phyloP scores from a whole-genome alignment of 2,797 vertebrate genomes.

The Falco rusticolus region DNA sequence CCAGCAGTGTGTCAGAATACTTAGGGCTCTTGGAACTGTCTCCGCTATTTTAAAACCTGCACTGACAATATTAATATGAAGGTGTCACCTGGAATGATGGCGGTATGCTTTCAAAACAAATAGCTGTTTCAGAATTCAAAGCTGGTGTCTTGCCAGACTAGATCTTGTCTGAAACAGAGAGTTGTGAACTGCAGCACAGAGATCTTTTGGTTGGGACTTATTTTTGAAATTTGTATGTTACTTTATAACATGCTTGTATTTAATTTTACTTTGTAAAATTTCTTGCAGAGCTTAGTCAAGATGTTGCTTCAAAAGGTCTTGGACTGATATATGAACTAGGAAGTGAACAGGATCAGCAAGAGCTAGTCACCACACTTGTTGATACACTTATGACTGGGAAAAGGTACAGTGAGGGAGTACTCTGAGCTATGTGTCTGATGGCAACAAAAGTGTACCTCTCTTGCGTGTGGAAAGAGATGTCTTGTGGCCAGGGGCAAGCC shows the following conservation, averaged over 20 bases:
- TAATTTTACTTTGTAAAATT: slow-evolving; percentile 26
- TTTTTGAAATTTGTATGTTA: neutral
- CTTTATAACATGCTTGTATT: neutral
- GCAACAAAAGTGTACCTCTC: neutral
- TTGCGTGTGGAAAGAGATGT: neutral
- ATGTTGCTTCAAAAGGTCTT: slow-evolving; percentile 96
- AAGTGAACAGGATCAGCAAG: slow-evolving; percentile 91
- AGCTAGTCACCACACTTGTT: slow-evolving; percentile 93
- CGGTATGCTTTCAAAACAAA: neutral
- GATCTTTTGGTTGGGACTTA: neutral
- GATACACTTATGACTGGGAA: slow-evolving; percentile 99
- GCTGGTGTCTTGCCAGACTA: neutral
- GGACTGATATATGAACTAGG: slow-evolving; percentile 97
- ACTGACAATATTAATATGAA: neutral
- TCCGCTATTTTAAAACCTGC: neutral
- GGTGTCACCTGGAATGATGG: neutral
- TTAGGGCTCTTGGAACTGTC: neutral
- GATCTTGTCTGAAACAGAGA: neutral
- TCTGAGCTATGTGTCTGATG: neutral
- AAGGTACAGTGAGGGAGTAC: slow-evolving; percentile 78
- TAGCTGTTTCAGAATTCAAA: neutral
- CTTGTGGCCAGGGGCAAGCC: neutral
- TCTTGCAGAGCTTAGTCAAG: slow-evolving; percentile 93
- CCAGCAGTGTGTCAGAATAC: neutral
- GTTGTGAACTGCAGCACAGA: neutral